These are phyloP conservation scores for Candoia aspera DNA, from an alignment of 2,113 vertebrate genomes.

Conservation along the genomic window DNA sequence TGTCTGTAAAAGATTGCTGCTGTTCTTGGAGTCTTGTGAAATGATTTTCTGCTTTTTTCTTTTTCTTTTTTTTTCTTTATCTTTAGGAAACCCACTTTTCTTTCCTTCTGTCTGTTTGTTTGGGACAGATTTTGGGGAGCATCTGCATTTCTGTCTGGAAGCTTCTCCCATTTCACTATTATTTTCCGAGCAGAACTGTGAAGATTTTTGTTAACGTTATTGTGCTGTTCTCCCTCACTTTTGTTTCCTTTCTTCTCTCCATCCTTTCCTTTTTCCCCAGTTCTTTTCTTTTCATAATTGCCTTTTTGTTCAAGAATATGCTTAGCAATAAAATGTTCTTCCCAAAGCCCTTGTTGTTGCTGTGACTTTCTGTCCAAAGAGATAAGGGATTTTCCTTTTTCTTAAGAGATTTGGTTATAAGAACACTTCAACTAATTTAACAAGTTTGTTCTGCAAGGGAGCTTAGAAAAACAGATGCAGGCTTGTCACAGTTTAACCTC, in stretches of 20 bases:
- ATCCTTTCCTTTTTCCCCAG: slow-evolving; percentile 61
- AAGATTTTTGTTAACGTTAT: slow-evolving; percentile 80
- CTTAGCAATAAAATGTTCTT: slow-evolving; percentile 99
- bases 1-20: slow-evolving; percentile 81
- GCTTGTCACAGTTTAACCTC: background rate
- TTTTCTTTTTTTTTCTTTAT: slow-evolving; percentile 65
- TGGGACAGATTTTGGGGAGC: slow-evolving; percentile 78
- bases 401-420: slow-evolving; percentile 6
- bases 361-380: slow-evolving; percentile 66
- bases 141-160: slow-evolving; percentile 81
- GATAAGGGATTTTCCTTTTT: slow-evolving; percentile 32
- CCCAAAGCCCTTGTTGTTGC: slow-evolving; percentile 80
- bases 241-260: slow-evolving; percentile 57
- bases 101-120: slow-evolving; percentile 77
- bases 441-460: background rate
- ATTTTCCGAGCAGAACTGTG: slow-evolving; percentile 78
- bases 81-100: slow-evolving; percentile 65
- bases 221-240: slow-evolving; percentile 80
- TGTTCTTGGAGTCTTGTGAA: slow-evolving; percentile 81
- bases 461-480: background rate
- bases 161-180: slow-evolving; percentile 79
- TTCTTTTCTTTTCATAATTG: slow-evolving; percentile 79
- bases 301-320: slow-evolving; percentile 91
- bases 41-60: slow-evolving; percentile 78
- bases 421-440: background rate